Evolutionary conservation across 2,797 vertebrate species (phyloP).

Genomic region (Lepilemur septentrionalis): DNA sequence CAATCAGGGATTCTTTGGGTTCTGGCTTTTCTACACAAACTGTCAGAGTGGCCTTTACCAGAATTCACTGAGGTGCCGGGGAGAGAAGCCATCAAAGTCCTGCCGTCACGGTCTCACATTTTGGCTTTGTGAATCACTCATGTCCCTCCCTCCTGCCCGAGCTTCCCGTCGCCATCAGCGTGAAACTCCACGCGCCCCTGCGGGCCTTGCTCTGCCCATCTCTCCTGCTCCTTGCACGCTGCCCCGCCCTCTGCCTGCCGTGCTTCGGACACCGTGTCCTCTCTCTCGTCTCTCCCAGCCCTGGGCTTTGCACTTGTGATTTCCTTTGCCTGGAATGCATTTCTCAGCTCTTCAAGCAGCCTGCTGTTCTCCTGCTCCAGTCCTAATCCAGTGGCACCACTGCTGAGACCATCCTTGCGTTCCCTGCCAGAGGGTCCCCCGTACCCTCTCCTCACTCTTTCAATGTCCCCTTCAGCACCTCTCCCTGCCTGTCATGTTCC

Average conservation of each 20-base stretch:
- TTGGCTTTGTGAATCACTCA: rapidly evolving
- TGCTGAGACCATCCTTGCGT: not conserved
- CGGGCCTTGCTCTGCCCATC: not conserved
- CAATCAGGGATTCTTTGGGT: not conserved
- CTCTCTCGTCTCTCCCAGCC: too few species aligned
- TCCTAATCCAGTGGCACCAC: rapidly evolving
- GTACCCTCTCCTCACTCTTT: not conserved
- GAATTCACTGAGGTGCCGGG: not conserved
- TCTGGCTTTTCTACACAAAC: not conserved
- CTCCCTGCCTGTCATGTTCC: rapidly evolving
- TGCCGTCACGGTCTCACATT: rapidly evolving
- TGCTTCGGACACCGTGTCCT: rapidly evolving
- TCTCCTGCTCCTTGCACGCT: not conserved
- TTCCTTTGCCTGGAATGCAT: not conserved
- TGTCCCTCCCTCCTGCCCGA: not conserved
- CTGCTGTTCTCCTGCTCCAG: rapidly evolving
- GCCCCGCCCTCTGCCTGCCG: rapidly evolving
- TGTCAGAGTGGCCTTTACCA: not conserved
- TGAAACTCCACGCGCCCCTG: not conserved
- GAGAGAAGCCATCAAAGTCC: not conserved
- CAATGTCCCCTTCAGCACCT: rapidly evolving
- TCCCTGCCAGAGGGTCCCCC: not conserved
- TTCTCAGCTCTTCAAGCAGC: not conserved
- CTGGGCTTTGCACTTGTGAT: not conserved
- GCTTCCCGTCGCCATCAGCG: not conserved